Evolutionary conservation across 2,888 invertebrate genomes (phyloP).

Genomic region (Cantharis flavilabris): DNA sequence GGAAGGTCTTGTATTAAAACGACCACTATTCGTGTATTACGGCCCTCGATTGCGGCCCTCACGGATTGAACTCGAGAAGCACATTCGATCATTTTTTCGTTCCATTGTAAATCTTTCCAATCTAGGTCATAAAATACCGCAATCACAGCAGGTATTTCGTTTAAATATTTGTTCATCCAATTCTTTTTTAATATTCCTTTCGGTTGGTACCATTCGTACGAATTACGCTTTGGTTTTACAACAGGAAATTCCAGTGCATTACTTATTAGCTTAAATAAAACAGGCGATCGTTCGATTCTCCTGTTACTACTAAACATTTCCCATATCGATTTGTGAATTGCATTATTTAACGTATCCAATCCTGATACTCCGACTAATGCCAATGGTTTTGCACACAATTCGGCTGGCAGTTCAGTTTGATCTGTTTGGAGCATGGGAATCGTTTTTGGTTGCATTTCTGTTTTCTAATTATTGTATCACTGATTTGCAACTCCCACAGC

Average conservation of each 20-base stretch:
- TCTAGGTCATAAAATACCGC: constrained; percentile 96
- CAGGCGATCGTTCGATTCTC: constrained; percentile 78
- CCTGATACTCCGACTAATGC: constrained; percentile 89
- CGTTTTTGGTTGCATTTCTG: background rate
- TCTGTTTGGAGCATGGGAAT: constrained; percentile 40
- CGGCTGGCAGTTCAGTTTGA: constrained; percentile 73
- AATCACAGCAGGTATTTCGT: constrained; percentile 87
- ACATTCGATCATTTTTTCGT: constrained; percentile 93
- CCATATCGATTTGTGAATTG: constrained; percentile 90
- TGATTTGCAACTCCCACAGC: background rate
- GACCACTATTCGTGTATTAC: constrained; percentile 78
- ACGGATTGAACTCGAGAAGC: constrained; percentile 85
- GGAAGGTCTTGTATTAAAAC: constrained; percentile 88
- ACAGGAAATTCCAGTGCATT: constrained; percentile 87
- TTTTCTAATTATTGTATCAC: background rate
- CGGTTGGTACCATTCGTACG: constrained; percentile 95
- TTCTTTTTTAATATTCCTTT: constrained; percentile 92
- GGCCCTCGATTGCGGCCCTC: constrained; percentile 72
- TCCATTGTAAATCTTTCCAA: constrained; percentile 95
- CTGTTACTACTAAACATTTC: constrained; percentile 87
- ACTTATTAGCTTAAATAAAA: constrained; percentile 81
- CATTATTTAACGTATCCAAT: constrained; percentile 81
- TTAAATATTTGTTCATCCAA: constrained; percentile 94
- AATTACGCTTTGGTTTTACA: constrained; percentile 82
- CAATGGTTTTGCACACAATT: constrained; percentile 81